phyloP scores from a whole-genome alignment of 2,888 invertebrate genomes.

The Calameuta filiformis region DNA sequence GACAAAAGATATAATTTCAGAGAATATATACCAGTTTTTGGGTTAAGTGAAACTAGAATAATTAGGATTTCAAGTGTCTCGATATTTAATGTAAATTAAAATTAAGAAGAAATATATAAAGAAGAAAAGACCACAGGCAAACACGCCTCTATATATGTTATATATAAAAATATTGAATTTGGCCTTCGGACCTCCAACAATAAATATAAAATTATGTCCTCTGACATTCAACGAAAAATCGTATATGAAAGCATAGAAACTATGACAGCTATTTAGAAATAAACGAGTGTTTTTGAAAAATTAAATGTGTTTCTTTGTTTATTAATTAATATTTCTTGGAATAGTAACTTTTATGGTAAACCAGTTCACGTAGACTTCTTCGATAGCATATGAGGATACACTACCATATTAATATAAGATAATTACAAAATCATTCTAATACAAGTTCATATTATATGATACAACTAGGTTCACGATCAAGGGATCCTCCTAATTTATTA shows the following conservation, averaged over 20 bases:
- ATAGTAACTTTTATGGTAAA: conserved; percentile 43
- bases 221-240: neutral
- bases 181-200: neutral
- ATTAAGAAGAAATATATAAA: neutral
- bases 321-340: conserved; percentile 45
- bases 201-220: neutral
- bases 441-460: conserved; percentile 33
- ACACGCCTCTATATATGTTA: neutral
- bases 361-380: conserved; percentile 39
- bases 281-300: conserved; percentile 28
- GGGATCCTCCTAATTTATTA: conserved; percentile 19
- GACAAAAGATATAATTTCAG: neutral
- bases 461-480: conserved; percentile 15
- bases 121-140: neutral
- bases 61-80: neutral
- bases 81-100: neutral
- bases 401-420: conserved; percentile 39
- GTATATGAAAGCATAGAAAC: neutral
- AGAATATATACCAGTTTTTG: neutral
- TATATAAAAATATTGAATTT: neutral
- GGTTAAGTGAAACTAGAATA: neutral
- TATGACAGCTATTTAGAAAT: conserved; percentile 3
- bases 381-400: conserved; percentile 30
- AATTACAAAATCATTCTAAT: conserved; percentile 36
- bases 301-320: conserved; percentile 37